A percentile compares a stretch with the other conserved stretches of the same genome.
These are phyloP conservation scores for Pavo muticus DNA, from an alignment of 2,113 vertebrate genomes.

Conservation along the genomic window DNA sequence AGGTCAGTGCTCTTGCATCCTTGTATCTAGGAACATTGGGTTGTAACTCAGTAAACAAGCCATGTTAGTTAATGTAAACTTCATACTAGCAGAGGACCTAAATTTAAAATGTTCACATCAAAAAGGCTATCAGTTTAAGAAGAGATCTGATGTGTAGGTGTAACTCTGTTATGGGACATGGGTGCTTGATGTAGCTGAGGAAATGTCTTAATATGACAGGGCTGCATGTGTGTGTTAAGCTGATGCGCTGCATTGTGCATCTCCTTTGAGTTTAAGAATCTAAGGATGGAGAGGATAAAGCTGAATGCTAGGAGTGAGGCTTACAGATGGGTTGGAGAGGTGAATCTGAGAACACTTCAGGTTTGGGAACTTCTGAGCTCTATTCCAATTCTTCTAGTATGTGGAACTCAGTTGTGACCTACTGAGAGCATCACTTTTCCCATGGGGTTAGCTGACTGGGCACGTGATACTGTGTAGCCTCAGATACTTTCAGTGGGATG, in stretches of 20 bases:
- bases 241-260: rapidly evolving
- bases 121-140: neutral
- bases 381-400: neutral
- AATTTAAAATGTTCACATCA: neutral
- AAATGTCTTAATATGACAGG: neutral
- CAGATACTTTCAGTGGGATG: neutral
- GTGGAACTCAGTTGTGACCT: neutral
- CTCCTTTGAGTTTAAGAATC: neutral
- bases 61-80: neutral
- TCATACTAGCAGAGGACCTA: neutral
- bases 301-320: neutral
- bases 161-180: neutral
- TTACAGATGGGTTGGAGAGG: neutral
- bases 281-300: neutral
- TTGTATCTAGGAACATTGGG: neutral
- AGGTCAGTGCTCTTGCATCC: neutral
- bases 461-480: neutral
- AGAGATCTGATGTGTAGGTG: neutral
- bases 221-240: rapidly evolving
- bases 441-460: neutral
- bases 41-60: neutral
- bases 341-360: neutral
- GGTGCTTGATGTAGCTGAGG: neutral
- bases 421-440: neutral
- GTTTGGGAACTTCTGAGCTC: neutral